Evolutionary conservation across 2,888 invertebrate species (phyloP).

Genomic region (Campoplex capitator): DNA sequence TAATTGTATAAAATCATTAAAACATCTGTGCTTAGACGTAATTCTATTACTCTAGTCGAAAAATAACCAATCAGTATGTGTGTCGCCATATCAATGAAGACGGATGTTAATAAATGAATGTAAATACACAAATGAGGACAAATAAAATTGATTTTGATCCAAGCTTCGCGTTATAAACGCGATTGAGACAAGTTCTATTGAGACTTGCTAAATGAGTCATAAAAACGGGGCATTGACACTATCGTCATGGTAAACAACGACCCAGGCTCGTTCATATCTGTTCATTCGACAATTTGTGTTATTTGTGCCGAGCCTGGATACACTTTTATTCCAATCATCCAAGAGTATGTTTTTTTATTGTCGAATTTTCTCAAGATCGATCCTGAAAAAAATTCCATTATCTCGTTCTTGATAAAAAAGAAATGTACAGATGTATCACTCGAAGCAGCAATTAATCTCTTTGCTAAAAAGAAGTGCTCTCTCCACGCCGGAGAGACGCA

Average conservation of each 20-base stretch:
- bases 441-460: constrained; percentile 54
- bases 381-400: constrained; percentile 15
- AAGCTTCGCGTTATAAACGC: no score
- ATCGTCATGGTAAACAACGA: not conserved
- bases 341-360: not conserved
- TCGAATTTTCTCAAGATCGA: not conserved
- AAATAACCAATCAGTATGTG: not conserved
- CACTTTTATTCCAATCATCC: not conserved
- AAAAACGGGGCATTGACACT: not conserved
- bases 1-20: not conserved
- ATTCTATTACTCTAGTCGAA: not conserved
- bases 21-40: not conserved
- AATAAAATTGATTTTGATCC: no score
- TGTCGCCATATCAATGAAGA: not conserved
- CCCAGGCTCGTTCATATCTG: not conserved
- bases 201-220: not conserved
- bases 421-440: constrained; percentile 43
- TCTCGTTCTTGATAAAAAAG: constrained; percentile 19
- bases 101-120: no score
- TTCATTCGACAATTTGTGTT: not conserved
- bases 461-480: constrained; percentile 23
- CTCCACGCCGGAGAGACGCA: constrained; percentile 23
- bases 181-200: not conserved
- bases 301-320: not conserved
- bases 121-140: no score